phyloP scores from a whole-genome alignment of 2,113 vertebrate genomes.

The Dryoscopus gambensis region DNA sequence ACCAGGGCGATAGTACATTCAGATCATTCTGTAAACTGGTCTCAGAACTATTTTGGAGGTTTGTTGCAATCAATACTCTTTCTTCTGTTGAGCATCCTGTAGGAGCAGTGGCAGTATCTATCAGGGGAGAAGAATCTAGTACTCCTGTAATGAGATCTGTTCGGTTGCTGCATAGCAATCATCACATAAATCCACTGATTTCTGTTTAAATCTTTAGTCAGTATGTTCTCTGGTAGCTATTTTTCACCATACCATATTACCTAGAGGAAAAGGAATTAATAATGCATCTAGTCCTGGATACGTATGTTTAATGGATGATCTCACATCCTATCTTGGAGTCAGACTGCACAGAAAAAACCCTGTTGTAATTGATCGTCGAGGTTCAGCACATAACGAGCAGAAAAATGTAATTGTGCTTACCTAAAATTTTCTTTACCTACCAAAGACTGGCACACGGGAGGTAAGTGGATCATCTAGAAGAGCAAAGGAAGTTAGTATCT shows the following conservation, averaged over 20 bases:
- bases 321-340: slow-evolving; percentile 3
- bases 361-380: slow-evolving; percentile 29
- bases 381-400: slow-evolving; percentile 4
- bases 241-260: slow-evolving; percentile 48
- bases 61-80: not conserved
- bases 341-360: not conserved
- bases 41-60: not conserved
- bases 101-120: not conserved
- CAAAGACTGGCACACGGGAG: not conserved
- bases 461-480: not conserved
- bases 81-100: not conserved
- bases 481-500: not conserved
- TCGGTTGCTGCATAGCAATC: not conserved
- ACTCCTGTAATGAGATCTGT: not conserved
- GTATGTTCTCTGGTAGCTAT: slow-evolving; percentile 39
- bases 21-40: not conserved
- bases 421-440: not conserved
- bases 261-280: slow-evolving; percentile 55
- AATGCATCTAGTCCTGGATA: slow-evolving; percentile 27
- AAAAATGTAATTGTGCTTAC: not conserved
- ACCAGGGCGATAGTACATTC: not conserved
- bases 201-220: slow-evolving; percentile 46
- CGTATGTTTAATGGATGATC: slow-evolving; percentile 52
- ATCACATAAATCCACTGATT: slow-evolving; percentile 47
- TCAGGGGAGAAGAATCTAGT: not conserved